Base-by-base conservation (phyloP, 2,797 vertebrate species). In the Melanotaenia boesemani region DNA sequence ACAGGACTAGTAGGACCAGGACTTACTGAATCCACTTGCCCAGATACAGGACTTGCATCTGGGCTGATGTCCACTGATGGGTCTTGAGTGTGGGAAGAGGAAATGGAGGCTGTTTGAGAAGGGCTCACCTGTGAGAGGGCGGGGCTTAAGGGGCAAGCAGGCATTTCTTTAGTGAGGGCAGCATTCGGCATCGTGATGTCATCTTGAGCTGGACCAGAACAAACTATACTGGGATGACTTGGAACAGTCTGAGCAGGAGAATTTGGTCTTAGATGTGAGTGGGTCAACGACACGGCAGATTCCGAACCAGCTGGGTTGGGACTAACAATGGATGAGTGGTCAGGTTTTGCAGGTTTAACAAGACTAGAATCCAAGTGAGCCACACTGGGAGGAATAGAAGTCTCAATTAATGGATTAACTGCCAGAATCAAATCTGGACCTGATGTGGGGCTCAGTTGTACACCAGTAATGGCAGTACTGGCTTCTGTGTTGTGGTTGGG, bases 131-230 rank as follows among this genome's bases (percentile, higher is more conserved):
- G 69, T 76, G 64, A 50, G n/a, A 28, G 32, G 46, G 8, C 8
- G 22, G 52, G 4, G 34, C 44, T 9, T 32, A 10, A 50, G 12
- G 68, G 34, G 65, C 63, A 72, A 46, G 37, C 7, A 3, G 36
- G 46, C 0, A 0, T 60, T 58, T 79, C 46, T 58, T 39, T 63
- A n/a, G 32, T 36, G 59, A 34, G 46, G 67, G 50, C 50, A 20
- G 30, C 55, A 52, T 74, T 66, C 66, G 61, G 80, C 70, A 69
- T 72, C 2, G 41, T 70, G 63, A 59, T 57, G 71, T 77, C 52
- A 68, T 78, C 86, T 73, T 87, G 86, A 89, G 70, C 64, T 50
- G 77, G 75, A 70, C 70, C 39, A 52, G 39, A 59, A 54, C 59
- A 66, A 48, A 60, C 48, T 48, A 58, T 46, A 58, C 41, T 72